Base-by-base conservation (phyloP, 2,797 vertebrate species). In the Clarias pachynema region DNA sequence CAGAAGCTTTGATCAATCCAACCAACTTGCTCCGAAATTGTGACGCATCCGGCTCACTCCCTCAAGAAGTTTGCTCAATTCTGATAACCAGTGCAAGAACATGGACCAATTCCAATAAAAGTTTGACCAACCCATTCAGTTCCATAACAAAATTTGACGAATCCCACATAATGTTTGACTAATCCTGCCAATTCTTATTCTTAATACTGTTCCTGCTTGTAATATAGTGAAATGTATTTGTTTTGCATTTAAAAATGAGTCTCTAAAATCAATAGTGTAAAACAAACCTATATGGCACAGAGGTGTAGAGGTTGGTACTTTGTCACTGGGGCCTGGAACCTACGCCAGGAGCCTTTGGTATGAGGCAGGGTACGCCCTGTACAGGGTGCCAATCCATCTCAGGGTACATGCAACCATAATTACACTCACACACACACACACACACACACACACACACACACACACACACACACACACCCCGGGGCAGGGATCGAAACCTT, bases 1-100 rank as follows among this genome's bases (percentile, higher is more conserved):
- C 15, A 29, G 15, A 66, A 14, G 22, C 1, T 14, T 29, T 66
- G 31, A 69, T 16, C 20, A 73, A 49, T 44, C 37, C 9, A 8
- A 1, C 14, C 5, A 3, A 18, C n/a, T 56, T 7, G 2, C 1
- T 0, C 24, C 7, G 12, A 49, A n/a, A 15, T 10, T 0, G 4
- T 72, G 37, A 44, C 37, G 1, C 5, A n/a, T 72, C 1, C 69
- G 1, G 14, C 3, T 14, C 0, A 26, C 12, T n/a, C 20, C 10
- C 37, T 5, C 15, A 10, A 12, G 24, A 72, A 6, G 22, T 22
- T 44, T 70, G 69, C 10, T 22, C 4, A 44, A n/a, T 72, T 1
- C 37, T 72, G 34, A 40, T 40, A 40, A 40, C 40, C 40, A 40
- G 7, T 15, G 14, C 63, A 65, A 14, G 29, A 65, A 65, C 1